Conservation (phyloP, 2,888 invertebrate species). For the Phalera bucephala region DNA sequence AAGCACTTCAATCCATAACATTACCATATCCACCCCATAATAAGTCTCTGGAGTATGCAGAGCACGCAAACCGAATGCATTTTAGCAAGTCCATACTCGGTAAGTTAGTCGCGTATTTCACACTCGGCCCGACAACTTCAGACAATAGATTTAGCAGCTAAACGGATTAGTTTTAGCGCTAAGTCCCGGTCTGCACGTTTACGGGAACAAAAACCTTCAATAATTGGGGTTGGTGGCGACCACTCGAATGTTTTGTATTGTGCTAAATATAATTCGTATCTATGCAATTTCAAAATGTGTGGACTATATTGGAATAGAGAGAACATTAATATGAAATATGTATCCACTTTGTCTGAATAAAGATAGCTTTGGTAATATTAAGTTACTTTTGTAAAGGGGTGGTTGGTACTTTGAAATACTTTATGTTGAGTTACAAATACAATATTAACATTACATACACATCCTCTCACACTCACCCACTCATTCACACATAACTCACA, state of each 20-base stretch:
- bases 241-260: background rate
- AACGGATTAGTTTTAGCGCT: conserved; percentile 9
- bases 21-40: background rate
- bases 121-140: conserved; percentile 5
- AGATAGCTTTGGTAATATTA: too few species aligned
- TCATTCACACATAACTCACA: too few species aligned
- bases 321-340: too few species aligned
- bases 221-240: conserved; percentile 8
- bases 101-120: conserved; percentile 1
- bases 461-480: too few species aligned
- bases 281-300: too few species aligned
- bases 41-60: background rate
- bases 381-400: too few species aligned
- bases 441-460: too few species aligned
- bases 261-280: too few species aligned
- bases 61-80: conserved; percentile 3
- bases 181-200: background rate
- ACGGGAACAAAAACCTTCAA: conserved; percentile 8
- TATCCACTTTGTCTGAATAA: too few species aligned
- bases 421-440: too few species aligned
- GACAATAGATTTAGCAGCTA: conserved; percentile 10
- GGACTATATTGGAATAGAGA: too few species aligned
- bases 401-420: too few species aligned
- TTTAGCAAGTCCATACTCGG: conserved; percentile 3
- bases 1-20: background rate